Evolutionary conservation across 2,797 vertebrate species (phyloP).

Genomic region (Carcharodon carcharias): DNA sequence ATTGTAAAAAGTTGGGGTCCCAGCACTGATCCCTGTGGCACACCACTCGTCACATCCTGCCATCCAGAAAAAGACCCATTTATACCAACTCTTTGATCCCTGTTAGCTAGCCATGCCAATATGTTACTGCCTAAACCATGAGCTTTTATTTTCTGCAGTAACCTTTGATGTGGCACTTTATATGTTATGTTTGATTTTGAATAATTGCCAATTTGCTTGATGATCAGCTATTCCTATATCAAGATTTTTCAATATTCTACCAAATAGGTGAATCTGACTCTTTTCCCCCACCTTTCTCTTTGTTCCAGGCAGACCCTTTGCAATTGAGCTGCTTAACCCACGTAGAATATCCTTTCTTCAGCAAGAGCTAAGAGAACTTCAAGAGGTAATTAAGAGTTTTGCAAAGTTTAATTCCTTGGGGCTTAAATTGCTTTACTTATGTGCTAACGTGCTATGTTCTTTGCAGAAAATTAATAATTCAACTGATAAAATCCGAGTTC

Average conservation of each 20-base stretch:
- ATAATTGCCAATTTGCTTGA: neutral
- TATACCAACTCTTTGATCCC: too few species aligned
- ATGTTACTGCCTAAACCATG: too few species aligned
- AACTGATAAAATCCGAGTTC: constrained; percentile 83
- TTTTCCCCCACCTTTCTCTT: neutral
- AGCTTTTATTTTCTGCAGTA: too few species aligned
- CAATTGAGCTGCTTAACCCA: constrained; percentile 88
- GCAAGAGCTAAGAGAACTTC: constrained; percentile 74
- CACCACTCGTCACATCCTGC: too few species aligned
- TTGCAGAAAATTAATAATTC: constrained; percentile 79
- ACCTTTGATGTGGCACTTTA: too few species aligned
- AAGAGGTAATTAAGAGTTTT: constrained; percentile 68
- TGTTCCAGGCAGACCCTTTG: constrained; percentile 83
- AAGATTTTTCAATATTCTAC: neutral
- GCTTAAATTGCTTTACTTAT: neutral
- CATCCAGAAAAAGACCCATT: too few species aligned
- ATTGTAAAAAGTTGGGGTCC: too few species aligned
- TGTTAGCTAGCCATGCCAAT: too few species aligned
- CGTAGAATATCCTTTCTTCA: constrained; percentile 62
- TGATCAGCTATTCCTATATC: neutral
- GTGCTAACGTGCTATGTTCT: neutral
- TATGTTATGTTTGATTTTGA: neutral
- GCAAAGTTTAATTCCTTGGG: neutral
- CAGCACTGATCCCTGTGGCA: too few species aligned
- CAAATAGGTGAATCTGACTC: neutral